Evolutionary conservation across 2,797 vertebrate genomes (phyloP), one percentile per base, ranked within the genome.

Genomic region (Clarias laeviceps): DNA sequence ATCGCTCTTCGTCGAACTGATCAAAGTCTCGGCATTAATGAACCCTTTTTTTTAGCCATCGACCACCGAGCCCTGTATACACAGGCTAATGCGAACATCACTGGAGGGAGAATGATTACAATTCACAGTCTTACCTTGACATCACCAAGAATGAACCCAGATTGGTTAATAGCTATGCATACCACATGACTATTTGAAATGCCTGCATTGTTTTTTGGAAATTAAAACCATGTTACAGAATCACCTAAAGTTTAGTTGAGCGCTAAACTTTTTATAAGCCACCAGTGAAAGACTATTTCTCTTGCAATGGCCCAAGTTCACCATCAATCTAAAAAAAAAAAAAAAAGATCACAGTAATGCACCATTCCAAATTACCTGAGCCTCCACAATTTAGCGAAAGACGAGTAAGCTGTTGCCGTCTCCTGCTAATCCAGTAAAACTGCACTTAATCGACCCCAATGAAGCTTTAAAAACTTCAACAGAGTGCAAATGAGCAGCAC

Each of bases 171-270:
- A 50, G 5, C n/a, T 11, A 54, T 20, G 50, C 14, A 18, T 54
- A 54, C 15, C 73, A 76, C 18, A 57, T 59, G 9, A 18, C 40
- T 27, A 91, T 22, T 24, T 61, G 7, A 24, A 61, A 22, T 61
- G 1, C 20, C 56, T 37, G 32, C 29, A 61, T 79, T 24, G 3
- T 80, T 14, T 14, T 62, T 82, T 84, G 88, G 88, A 90, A 90
- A 94, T 94, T 91, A 91, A 91, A 29, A 88, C 85, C 84, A 65
- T 24, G 80, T 86, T 57, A 76, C 83, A 72, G 73, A 84, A 64
- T 72, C 91, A 22, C 9, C 22, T 79, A 17, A 62, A 56, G 56
- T 45, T 69, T 64, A 54, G 12, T 56, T 17, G 56, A 24, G 54
- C 56, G 40, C 32, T 37, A 40, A 6, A 73, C 50, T 24, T 15